These are phyloP conservation scores for Lepidurus packardi DNA, from an alignment of 1,140 invertebrate genomes.

Conservation along the genomic window DNA sequence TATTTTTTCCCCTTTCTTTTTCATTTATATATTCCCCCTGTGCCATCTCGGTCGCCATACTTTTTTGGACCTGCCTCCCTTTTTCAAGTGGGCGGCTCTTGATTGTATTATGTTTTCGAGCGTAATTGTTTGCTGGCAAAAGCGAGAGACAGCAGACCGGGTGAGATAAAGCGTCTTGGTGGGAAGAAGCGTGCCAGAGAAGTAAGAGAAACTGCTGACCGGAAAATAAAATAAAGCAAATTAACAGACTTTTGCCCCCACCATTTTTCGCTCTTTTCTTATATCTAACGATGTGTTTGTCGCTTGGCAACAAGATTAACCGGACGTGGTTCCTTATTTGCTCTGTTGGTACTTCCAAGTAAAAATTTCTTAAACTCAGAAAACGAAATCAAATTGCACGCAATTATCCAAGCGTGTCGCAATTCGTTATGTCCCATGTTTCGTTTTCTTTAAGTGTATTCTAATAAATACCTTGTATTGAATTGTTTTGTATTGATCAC, in stretches of 20 bases:
- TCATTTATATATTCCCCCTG: neutral
- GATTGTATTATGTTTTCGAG: slow-evolving; percentile 6
- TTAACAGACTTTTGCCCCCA: neutral
- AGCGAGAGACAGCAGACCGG: neutral
- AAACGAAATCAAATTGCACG: neutral
- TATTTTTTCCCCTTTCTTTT: neutral
- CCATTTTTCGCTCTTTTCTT: slow-evolving; percentile 4
- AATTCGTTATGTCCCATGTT: neutral
- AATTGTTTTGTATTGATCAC: too few species aligned
- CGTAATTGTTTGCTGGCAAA: slow-evolving; percentile 7
- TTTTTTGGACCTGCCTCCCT: neutral
- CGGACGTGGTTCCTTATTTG: slow-evolving; percentile 15
- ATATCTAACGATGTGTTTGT: slow-evolving; percentile 19
- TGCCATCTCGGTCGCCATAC: neutral
- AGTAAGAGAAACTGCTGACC: slow-evolving; percentile 19
- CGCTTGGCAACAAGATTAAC: slow-evolving; percentile 9
- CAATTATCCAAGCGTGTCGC: neutral
- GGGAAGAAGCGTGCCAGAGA: neutral
- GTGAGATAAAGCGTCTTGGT: neutral
- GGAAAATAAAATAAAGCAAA: neutral
- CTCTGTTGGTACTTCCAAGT: neutral
- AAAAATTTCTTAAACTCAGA: neutral
- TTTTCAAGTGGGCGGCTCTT: neutral
- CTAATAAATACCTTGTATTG: too few species aligned
- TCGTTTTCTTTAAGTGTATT: neutral